These are phyloP conservation scores for Rallus crepitans DNA, from an alignment of 2,797 vertebrate genomes.

Conservation along the genomic window DNA sequence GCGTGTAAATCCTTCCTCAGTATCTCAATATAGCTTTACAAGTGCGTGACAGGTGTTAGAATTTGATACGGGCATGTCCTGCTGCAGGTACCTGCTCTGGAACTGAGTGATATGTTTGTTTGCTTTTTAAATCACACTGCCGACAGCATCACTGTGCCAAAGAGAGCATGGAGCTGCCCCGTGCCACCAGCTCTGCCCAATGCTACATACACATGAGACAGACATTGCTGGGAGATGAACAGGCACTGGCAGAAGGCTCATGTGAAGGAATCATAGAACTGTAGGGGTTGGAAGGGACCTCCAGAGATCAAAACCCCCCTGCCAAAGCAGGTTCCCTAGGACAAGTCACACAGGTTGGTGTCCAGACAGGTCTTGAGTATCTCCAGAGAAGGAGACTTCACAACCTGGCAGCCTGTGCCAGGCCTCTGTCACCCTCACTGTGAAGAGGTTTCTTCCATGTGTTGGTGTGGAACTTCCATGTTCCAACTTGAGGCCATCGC, in stretches of 20 bases:
- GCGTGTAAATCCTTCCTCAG: slow-evolving; percentile 40
- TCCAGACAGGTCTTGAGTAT: no score
- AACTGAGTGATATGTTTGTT: neutral
- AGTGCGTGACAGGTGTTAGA: neutral
- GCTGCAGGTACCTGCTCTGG: neutral
- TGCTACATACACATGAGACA: no score
- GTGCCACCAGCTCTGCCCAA: rapidly evolving
- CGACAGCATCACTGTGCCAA: neutral
- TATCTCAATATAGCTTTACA: neutral
- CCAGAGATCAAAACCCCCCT: no score
- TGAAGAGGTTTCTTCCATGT: no score
- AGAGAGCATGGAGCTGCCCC: rapidly evolving
- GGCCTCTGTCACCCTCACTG: no score
- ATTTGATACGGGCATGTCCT: rapidly evolving
- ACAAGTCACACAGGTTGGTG: no score
- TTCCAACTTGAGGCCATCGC: no score
- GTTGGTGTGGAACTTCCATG: no score
- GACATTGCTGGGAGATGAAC: slow-evolving; percentile 69
- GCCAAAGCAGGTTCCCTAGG: no score
- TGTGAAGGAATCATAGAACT: neutral
- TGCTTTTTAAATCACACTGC: neutral
- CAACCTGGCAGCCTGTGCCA: no score
- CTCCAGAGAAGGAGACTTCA: no score
- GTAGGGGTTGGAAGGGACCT: no score
- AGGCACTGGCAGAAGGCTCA: slow-evolving; percentile 82